A percentile compares a stretch with the other conserved stretches of the same genome.
Conservation (phyloP, 2,113 vertebrate species). For the Siniperca knerii region DNA sequence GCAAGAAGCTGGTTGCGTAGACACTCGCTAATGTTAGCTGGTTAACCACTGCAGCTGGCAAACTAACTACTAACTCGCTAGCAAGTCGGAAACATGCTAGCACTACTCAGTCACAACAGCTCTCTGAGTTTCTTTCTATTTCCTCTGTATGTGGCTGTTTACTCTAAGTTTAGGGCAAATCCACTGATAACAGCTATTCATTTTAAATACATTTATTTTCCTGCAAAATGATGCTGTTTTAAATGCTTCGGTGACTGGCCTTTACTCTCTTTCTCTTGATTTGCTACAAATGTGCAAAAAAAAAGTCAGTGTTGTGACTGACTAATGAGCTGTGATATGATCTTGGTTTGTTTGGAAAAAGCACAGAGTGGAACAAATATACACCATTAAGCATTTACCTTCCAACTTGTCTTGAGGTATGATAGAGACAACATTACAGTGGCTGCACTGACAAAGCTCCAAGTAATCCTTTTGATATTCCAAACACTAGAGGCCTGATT, state of each 20-base stretch:
- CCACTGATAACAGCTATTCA: not conserved
- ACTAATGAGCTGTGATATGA: constrained; percentile 22
- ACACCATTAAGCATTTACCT: constrained; percentile 19
- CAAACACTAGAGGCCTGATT: constrained; percentile 1
- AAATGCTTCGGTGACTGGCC: not conserved
- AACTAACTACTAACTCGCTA: too few species aligned
- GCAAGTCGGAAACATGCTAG: too few species aligned
- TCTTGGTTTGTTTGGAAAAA: constrained; percentile 34
- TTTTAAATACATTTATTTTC: not conserved
- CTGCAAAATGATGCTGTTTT: not conserved
- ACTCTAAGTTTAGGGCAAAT: too few species aligned
- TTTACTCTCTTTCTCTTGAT: not conserved
- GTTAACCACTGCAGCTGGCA: too few species aligned
- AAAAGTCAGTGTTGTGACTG: not conserved
- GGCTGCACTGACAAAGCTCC: constrained; percentile 19
- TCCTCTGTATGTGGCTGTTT: too few species aligned
- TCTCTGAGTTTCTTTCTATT: too few species aligned
- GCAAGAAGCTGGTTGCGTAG: too few species aligned
- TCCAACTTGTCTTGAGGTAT: constrained; percentile 9
- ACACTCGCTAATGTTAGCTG: too few species aligned
- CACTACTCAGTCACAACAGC: too few species aligned
- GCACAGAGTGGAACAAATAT: constrained; percentile 17
- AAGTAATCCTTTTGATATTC: constrained; percentile 40
- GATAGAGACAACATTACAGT: not conserved
- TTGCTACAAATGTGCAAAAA: not conserved